phyloP scores from a whole-genome alignment of 2,888 invertebrate species.

The Cybosia mesomella region DNA sequence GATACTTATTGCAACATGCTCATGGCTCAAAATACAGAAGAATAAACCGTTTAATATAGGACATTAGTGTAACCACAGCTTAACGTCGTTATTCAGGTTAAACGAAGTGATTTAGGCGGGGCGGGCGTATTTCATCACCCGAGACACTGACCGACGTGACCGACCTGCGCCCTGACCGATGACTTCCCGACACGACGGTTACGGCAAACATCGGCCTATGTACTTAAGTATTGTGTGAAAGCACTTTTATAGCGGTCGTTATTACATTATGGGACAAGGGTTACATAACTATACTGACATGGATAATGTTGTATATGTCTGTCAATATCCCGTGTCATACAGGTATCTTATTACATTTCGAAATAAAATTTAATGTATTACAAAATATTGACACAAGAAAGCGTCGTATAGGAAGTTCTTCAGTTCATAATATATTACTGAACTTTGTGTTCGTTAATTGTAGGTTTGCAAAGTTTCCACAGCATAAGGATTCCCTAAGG shows the following conservation, averaged over 20 bases:
- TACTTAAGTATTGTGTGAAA: conserved; percentile 19
- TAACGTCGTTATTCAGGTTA: conserved; percentile 47
- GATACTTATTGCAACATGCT: neutral
- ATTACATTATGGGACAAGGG: conserved; percentile 17
- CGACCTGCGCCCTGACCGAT: conserved; percentile 48
- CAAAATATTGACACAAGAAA: neutral
- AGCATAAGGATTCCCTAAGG: neutral
- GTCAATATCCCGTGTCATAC: neutral
- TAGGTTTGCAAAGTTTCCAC: neutral
- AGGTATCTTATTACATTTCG: neutral
- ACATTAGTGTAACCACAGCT: conserved; percentile 8
- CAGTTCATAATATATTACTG: neutral
- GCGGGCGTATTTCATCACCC: conserved; percentile 49
- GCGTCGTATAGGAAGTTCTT: neutral
- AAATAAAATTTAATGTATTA: neutral
- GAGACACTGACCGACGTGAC: conserved; percentile 44
- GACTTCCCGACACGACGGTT: conserved; percentile 43
- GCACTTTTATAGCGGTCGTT: conserved; percentile 10
- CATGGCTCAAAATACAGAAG: neutral
- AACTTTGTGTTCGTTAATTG: conserved; percentile 1
- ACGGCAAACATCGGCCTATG: conserved; percentile 28
- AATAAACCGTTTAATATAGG: neutral
- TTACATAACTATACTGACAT: neutral
- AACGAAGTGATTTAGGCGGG: conserved; percentile 50
- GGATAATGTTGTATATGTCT: neutral